These are phyloP conservation scores for Chydorus sphaericus DNA, from an alignment of 2,888 invertebrate species.

Conservation along the genomic window DNA sequence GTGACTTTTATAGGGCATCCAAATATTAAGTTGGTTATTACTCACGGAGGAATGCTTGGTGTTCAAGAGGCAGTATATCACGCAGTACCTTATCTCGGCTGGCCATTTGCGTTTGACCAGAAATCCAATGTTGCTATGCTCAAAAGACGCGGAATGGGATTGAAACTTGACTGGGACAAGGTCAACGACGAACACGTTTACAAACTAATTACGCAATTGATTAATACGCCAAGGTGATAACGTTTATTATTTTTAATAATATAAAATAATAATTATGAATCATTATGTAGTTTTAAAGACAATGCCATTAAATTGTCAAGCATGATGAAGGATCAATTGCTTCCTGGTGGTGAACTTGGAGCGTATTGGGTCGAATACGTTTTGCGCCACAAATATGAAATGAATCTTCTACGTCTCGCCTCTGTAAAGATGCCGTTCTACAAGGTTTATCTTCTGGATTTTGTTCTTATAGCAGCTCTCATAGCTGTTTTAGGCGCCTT, in stretches of 20 bases:
- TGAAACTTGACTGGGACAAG: slow-evolving; percentile 9
- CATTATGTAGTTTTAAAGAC: background rate
- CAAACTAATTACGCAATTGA: background rate
- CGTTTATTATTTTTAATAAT: no score
- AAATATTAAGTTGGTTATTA: background rate
- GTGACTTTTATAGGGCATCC: slow-evolving; percentile 6
- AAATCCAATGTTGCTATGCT: slow-evolving; percentile 6
- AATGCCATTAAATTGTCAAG: background rate
- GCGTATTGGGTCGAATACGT: slow-evolving; percentile 1
- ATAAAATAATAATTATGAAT: no score
- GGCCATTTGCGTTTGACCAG: slow-evolving; percentile 3
- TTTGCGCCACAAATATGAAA: background rate
- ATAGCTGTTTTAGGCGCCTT: no score
- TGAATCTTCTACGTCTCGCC: no score
- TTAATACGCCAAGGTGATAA: background rate
- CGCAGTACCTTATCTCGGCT: slow-evolving; percentile 1
- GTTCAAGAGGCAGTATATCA: slow-evolving; percentile 6
- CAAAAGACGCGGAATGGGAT: background rate
- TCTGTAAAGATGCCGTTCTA: no score
- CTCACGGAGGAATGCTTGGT: slow-evolving; percentile 2
- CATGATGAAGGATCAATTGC: background rate
- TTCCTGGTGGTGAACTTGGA: background rate
- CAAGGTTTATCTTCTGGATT: no score
- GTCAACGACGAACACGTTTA: background rate
- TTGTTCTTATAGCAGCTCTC: slow-evolving; percentile 20